Evolutionary conservation across 2,888 invertebrate species (phyloP).

Genomic region (Helobdella robusta): DNA sequence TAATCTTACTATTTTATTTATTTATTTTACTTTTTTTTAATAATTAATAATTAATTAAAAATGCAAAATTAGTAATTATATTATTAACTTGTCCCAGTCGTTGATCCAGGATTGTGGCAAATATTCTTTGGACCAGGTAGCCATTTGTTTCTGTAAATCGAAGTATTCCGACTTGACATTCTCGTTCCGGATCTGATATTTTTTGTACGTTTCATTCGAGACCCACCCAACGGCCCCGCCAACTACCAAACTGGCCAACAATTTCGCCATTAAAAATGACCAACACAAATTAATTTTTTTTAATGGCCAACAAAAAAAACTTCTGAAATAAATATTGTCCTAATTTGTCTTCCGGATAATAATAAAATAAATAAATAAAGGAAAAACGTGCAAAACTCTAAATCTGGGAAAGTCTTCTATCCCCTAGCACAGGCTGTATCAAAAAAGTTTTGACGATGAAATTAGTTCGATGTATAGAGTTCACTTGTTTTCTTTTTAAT

Average conservation of each 20-base stretch:
- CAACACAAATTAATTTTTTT: not conserved
- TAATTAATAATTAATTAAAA: not conserved
- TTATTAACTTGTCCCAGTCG: slow-evolving; percentile 68
- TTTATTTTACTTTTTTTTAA: not conserved
- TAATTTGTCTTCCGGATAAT: slow-evolving; percentile 11
- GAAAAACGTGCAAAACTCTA: not conserved
- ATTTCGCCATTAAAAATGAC: not conserved
- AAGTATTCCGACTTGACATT: not conserved
- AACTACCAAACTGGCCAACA: slow-evolving; percentile 14
- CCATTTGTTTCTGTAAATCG: slow-evolving; percentile 34
- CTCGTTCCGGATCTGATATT: not conserved
- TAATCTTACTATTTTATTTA: too few relatives aligned
- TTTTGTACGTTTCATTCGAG: slow-evolving; percentile 18
- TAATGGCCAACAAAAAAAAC: not conserved
- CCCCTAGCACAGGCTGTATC: not conserved
- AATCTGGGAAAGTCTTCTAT: not conserved
- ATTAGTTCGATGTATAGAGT: too few relatives aligned
- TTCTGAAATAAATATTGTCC: not conserved
- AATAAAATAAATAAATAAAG: not conserved
- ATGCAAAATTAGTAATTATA: not conserved
- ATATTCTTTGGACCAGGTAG: slow-evolving; percentile 42
- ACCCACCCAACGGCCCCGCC: slow-evolving; percentile 28
- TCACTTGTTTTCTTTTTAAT: too few relatives aligned
- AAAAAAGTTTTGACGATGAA: not conserved
- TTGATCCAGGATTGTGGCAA: slow-evolving; percentile 66